Percentiles rank a stretch among this genome's conserved stretches.
These are phyloP conservation scores for Hecatera dysodea DNA, from an alignment of 2,888 invertebrate species.

Conservation along the genomic window DNA sequence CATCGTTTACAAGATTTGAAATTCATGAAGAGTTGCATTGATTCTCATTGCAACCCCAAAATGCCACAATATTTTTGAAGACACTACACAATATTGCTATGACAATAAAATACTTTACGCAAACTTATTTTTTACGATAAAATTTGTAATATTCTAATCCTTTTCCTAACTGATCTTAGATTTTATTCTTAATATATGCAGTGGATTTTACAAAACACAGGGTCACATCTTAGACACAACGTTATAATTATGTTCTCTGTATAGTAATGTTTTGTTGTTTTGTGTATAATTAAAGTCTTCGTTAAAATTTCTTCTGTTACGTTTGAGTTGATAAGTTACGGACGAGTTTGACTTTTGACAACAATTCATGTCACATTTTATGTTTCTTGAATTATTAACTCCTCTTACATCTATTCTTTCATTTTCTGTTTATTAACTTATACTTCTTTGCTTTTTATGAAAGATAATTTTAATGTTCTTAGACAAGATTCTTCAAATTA, in stretches of 20 bases:
- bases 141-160: slow-evolving; percentile 52
- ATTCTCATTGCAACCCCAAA: slow-evolving; percentile 30
- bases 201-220: slow-evolving; percentile 57
- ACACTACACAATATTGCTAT: slow-evolving; percentile 63
- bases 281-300: neutral
- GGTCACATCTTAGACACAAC: neutral
- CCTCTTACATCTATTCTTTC: neutral
- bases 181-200: slow-evolving; percentile 48
- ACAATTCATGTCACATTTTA: neutral
- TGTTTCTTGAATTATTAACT: too few species aligned
- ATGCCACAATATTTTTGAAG: slow-evolving; percentile 40
- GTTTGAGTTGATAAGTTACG: neutral
- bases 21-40: too few species aligned
- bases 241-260: too few species aligned
- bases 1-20: neutral
- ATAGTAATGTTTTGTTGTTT: neutral
- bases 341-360: neutral
- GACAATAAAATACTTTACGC: slow-evolving; percentile 63
- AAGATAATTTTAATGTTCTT: neutral
- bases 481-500: too few species aligned
- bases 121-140: slow-evolving; percentile 53
- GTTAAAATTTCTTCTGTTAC: neutral
- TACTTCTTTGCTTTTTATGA: neutral
- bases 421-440: neutral
- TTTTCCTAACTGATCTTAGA: slow-evolving; percentile 61